Evolutionary conservation across 2,888 invertebrate genomes (phyloP).

Genomic region (Mycogona germanica): DNA sequence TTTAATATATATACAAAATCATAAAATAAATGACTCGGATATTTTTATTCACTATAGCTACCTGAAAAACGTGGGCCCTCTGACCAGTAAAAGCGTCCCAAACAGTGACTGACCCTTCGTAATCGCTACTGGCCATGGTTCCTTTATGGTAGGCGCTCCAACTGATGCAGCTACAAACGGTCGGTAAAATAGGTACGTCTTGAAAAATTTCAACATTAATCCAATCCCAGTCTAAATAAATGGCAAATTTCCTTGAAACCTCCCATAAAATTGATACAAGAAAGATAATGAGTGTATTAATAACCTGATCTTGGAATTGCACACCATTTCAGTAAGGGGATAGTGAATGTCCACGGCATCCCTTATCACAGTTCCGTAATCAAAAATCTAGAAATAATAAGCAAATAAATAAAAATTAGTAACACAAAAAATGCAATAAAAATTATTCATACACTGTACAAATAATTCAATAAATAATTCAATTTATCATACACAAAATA

Average conservation of each 20-base stretch:
- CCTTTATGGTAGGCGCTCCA: conserved; percentile 88
- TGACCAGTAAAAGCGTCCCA: conserved; percentile 78
- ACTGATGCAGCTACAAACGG: conserved; percentile 58
- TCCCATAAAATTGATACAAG: not conserved
- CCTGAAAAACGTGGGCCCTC: conserved; percentile 32
- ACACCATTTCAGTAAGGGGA: conserved; percentile 81
- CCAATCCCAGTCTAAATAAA: not conserved
- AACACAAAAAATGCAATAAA: not conserved
- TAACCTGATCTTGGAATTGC: conserved; percentile 67
- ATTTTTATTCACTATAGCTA: too few relatives aligned
- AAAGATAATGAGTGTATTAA: not conserved
- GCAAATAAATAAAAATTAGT: not conserved
- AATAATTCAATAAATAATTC: not conserved
- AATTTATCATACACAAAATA: not conserved
- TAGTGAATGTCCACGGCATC: conserved; percentile 85
- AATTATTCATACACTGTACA: not conserved
- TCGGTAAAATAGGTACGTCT: not conserved
- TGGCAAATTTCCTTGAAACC: too few relatives aligned
- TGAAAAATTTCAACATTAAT: not conserved
- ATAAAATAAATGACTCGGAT: too few relatives aligned
- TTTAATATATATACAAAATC: too few relatives aligned
- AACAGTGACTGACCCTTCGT: conserved; percentile 83
- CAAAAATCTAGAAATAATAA: conserved; percentile 43
- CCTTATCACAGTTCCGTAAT: conserved; percentile 69
- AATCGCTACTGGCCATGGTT: conserved; percentile 81